Base-by-base conservation (phyloP, 2,797 vertebrate genomes). In the Australoheros facetus region DNA sequence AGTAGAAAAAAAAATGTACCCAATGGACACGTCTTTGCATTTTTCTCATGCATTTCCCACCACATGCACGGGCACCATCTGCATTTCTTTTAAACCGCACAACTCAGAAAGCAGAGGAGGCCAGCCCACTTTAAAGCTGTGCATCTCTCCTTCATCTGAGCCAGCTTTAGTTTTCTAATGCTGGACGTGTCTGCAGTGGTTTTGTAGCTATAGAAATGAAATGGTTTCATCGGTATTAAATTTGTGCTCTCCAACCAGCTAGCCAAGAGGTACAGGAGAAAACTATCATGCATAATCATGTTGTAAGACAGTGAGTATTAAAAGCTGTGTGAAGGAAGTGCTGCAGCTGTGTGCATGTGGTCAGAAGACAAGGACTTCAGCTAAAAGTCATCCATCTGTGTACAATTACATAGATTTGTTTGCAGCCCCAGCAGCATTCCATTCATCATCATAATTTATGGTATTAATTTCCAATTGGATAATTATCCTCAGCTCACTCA, bases 331-430 rank as follows among this genome's bases (percentile, higher is more conserved):
- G 30, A 75, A 69, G 48, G 58, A 83, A 51, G 75, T 60, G 84
- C 69, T 82, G 19, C 45, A 60, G 71, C 42, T 85, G 60, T 62
- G 56, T 45, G 48, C 54, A 34, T 83, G 72, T 72, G 77, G 64
- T 71, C 55, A 17, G 39, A 13, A 80, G 73, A 69, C 42, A 48
- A 53, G 26, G 28, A 23, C 72, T 82, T 26, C 2, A 16, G 56
- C 59, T 30, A 75, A 83, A 86, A 86, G 82, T 85, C 77, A 75
- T 85, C 84, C 89, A 91, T 92, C 89, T 93, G 92, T 85, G 79
- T 62, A 80, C 87, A 74, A 91, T 94, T 88, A 91, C 59, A 71
- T 21, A 19, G 75, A 85, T 71, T 81, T 83, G 73, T 87, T 82
- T 85, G 82, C 75, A 88, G 78, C 55, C 58, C 42, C 58, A 51